Base-by-base conservation (phyloP, 2,888 invertebrate genomes). In the Cistogaster globosa region DNA sequence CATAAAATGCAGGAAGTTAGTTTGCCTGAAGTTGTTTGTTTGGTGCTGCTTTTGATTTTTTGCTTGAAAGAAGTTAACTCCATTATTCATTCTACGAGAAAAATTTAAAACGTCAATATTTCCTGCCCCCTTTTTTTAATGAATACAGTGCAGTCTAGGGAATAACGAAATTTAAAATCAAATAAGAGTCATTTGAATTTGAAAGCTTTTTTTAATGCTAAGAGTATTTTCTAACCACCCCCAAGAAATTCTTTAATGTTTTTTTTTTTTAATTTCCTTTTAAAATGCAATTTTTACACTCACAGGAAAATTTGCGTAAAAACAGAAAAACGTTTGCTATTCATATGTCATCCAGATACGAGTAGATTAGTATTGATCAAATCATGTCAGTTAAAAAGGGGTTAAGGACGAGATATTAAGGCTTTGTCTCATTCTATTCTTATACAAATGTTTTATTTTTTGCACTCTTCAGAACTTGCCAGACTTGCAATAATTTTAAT, bases 11-110 rank as follows among this genome's bases (percentile, higher is more conserved):
- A 85, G 85, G 85, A 85, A 85, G 85, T 85, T 78, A 79, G 71
- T 85, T 79, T 60, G 85, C 85, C 85, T 85, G 53, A 71, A 82
- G 85, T 82, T 78, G 82, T 71, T 82, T 82, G 68, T 71, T 82
- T 82, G 68, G 48, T 55, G 57, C 62, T 75, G 48, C 18, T 53
- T 51, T 58, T 32, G 26, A 26, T 26, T 51, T 63, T 63, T 62
- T 51, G 26, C 58, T 63, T 71, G 36, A 67, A 45, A 74, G 36
- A 72, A 67, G 48, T 72, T 58, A 58, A 51, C 58, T 20, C 74
- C 72, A 84, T 77, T 81, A 57, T 84, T 81, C 51, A 84, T 84
- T 76, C 76, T 67, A 69, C 55, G 58, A 67, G 71, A 75, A 62
- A 79, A 82, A 65, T 53, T 42, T 42, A 77, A 71, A 58, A 71